These are phyloP conservation scores for Trichopoda pennipes DNA, from an alignment of 2,888 invertebrate genomes.

Conservation along the genomic window DNA sequence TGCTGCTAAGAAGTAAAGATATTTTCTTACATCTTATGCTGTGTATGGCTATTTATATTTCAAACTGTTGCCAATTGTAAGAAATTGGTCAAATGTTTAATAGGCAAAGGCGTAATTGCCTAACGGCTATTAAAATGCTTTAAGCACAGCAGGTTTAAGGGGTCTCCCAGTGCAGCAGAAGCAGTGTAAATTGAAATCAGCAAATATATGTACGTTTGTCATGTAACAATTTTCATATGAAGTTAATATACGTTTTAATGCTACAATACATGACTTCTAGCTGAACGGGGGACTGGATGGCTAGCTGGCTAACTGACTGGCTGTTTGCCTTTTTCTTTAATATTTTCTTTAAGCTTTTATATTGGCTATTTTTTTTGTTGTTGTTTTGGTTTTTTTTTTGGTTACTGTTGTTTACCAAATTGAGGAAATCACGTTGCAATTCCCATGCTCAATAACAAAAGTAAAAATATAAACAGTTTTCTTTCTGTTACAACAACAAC, in stretches of 20 bases:
- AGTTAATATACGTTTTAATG: neutral
- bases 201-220: neutral
- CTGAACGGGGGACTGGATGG: constrained; percentile 13
- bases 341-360: constrained; percentile 29
- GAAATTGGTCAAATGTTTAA: constrained; percentile 31
- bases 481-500: constrained; percentile 29
- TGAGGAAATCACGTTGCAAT: constrained; percentile 73
- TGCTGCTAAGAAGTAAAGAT: neutral
- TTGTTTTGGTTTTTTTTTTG: constrained; percentile 10
- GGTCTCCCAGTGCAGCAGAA: constrained; percentile 5
- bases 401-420: constrained; percentile 59
- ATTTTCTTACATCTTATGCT: neutral
- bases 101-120: constrained; percentile 52
- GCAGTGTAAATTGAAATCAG: constrained; percentile 38
- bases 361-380: constrained; percentile 12
- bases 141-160: constrained; percentile 25
- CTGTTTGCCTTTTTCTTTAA: constrained; percentile 25
- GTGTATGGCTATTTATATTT: neutral
- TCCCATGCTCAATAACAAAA: constrained; percentile 74
- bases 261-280: neutral
- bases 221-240: too few relatives aligned
- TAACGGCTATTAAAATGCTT: constrained; percentile 43
- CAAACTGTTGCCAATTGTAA: neutral
- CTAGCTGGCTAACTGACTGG: constrained; percentile 19
- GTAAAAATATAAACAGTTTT: constrained; percentile 14